Base-by-base conservation (phyloP, 1,140 invertebrate species). In the Caerostris extrusa region DNA sequence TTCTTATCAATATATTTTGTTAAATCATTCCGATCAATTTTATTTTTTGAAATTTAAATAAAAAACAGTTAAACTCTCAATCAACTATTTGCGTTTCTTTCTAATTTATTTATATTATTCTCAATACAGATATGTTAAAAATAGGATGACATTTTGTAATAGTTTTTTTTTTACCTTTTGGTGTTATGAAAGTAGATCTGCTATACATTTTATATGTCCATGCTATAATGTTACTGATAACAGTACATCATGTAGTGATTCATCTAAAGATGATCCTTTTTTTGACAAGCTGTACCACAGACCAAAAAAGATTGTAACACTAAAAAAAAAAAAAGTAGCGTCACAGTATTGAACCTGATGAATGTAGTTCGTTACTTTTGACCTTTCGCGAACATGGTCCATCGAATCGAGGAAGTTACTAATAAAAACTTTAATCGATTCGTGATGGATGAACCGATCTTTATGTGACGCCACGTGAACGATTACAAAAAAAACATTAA, bases 381-480 rank as follows among this genome's bases (percentile, higher is more conserved):
- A 91, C 81, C 90, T 91, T 91, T 90, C 19, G 7, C 57, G 34
- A 91, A 61, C 5, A 53, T 81, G 53, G 69, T 56, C 17, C n/a
- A n/a, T 50, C 19, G 50, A 10, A n/a, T 14, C n/a, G n/a, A 82
- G 57, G 57, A 64, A 53, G 81, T n/a, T 14, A 55, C 14, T 56
- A 55, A 64, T 83, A 83, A 91, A 91, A 91, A 91, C 61, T 91
- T 83, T 85, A 91, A 91, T 91, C 90, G 90, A 91, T 83, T 91
- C 50, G 17, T 64, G 71, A 90, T 90, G 5, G 56, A 56, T 69
- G 61, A 50, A 56, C 55, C n/a, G 53, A 90, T 90, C 64, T 67
- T 90, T 56, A 50, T 58, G 53, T 86, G 57, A 19, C 85, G 85
- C 85, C 85, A 86, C 50, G n/a, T n/a, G n/a, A 77, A 19, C 71